Evolutionary conservation across 1,140 invertebrate species (phyloP).

Genomic region (Rhynchophorus ferrugineus): DNA sequence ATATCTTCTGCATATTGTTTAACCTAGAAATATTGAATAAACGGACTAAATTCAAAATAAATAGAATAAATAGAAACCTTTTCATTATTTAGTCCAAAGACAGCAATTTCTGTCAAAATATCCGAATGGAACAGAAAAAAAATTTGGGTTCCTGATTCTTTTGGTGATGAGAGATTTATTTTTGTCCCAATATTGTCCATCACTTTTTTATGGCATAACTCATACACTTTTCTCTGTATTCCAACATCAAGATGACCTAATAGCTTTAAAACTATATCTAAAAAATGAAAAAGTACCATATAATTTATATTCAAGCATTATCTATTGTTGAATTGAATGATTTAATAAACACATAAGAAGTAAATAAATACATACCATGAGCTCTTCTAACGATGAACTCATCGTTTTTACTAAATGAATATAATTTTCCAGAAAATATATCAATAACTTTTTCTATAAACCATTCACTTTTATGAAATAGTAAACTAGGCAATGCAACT

Average conservation of each 20-base stretch:
- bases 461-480: conserved; percentile 44
- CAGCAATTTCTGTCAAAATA: conserved; percentile 56
- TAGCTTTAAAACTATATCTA: conserved; percentile 41
- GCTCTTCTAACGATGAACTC: conserved; percentile 10
- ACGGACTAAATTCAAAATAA: not conserved
- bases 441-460: conserved; percentile 36
- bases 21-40: conserved; percentile 40
- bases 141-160: conserved; percentile 39
- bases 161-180: conserved; percentile 32
- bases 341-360: no score
- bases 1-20: conserved; percentile 50
- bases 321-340: no score
- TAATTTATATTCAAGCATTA: no score
- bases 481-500: conserved; percentile 42
- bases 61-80: conserved; percentile 21
- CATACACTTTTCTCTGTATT: conserved; percentile 40
- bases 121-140: conserved; percentile 47
- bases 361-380: conserved; percentile 7
- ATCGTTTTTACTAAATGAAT: conserved; percentile 7
- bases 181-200: conserved; percentile 40
- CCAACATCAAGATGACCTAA: conserved; percentile 43
- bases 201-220: conserved; percentile 40
- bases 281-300: conserved; percentile 25
- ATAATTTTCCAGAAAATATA: conserved; percentile 18
- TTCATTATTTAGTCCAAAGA: conserved; percentile 48